Evolutionary conservation across 2,888 invertebrate genomes (phyloP).

Genomic region (Blastobasis lacticolella): DNA sequence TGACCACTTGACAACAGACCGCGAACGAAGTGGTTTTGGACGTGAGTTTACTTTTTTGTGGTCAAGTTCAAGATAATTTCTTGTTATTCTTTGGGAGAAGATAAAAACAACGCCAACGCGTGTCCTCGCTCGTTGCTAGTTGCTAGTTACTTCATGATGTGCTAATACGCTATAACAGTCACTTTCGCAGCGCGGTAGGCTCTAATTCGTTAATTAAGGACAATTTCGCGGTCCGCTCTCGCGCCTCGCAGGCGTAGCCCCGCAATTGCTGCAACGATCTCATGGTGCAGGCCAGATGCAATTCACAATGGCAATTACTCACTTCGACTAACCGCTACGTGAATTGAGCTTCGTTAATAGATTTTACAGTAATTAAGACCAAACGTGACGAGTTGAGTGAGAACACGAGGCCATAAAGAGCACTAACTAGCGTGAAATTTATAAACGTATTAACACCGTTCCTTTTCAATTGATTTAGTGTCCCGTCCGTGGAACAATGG

Average conservation of each 20-base stretch:
- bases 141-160: neutral
- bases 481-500: too few species aligned
- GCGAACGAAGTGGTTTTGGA: constrained; percentile 27
- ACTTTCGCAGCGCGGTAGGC: constrained; percentile 35
- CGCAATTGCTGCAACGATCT: constrained; percentile 47
- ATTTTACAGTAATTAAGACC: constrained; percentile 32
- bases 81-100: neutral
- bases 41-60: constrained; percentile 49
- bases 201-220: constrained; percentile 62
- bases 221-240: constrained; percentile 55
- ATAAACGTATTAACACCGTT: neutral
- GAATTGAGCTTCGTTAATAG: constrained; percentile 35
- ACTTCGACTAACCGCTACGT: constrained; percentile 36
- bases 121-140: neutral
- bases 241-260: constrained; percentile 25
- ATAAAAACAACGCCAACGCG: neutral
- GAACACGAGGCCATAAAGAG: constrained; percentile 1
- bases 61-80: constrained; percentile 57
- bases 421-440: constrained; percentile 17
- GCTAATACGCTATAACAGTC: neutral
- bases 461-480: too few species aligned
- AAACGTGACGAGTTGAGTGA: constrained; percentile 14
- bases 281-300: constrained; percentile 51
- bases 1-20: constrained; percentile 26
- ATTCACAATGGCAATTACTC: constrained; percentile 57